Evolutionary conservation across 2,888 invertebrate genomes (phyloP).

Genomic region (Sesia bembeciformis): DNA sequence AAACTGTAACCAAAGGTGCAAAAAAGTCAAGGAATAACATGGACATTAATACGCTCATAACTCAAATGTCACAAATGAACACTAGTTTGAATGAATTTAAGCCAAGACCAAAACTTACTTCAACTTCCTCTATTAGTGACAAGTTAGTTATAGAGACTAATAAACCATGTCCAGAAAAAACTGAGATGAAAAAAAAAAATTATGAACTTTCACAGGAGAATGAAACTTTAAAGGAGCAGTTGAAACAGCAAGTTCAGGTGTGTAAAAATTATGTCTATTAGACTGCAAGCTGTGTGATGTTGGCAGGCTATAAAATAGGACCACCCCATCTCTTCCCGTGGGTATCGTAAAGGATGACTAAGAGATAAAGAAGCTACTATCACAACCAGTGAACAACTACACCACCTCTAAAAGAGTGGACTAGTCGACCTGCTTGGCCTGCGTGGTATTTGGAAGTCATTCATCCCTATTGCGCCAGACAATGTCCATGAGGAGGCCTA

Average conservation of each 20-base stretch:
- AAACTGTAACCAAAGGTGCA: slow-evolving; percentile 45
- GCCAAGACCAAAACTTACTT: slow-evolving; percentile 51
- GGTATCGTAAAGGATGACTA: too few species aligned
- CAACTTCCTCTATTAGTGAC: slow-evolving; percentile 43
- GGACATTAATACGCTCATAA: slow-evolving; percentile 78
- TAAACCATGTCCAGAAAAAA: slow-evolving; percentile 49
- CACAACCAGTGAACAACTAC: too few species aligned
- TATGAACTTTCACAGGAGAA: slow-evolving; percentile 79
- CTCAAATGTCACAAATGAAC: slow-evolving; percentile 81
- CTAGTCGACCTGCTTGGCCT: too few species aligned
- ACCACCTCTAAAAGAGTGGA: too few species aligned
- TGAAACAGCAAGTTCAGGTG: slow-evolving; percentile 90
- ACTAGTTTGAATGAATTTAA: slow-evolving; percentile 77
- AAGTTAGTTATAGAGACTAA: slow-evolving; percentile 29
- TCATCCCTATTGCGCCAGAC: too few species aligned
- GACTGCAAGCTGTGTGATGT: too few species aligned
- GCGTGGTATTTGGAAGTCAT: too few species aligned
- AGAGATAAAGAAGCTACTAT: too few species aligned
- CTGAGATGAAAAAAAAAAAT: slow-evolving; percentile 75
- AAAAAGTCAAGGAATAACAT: slow-evolving; percentile 73
- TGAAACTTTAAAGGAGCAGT: slow-evolving; percentile 82
- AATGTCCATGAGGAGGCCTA: too few species aligned
- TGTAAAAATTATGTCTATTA: background rate
- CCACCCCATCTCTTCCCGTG: too few species aligned
- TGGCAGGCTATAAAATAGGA: too few species aligned